phyloP scores from a whole-genome alignment of 2,113 vertebrate species.

The Petromus typicus region DNA sequence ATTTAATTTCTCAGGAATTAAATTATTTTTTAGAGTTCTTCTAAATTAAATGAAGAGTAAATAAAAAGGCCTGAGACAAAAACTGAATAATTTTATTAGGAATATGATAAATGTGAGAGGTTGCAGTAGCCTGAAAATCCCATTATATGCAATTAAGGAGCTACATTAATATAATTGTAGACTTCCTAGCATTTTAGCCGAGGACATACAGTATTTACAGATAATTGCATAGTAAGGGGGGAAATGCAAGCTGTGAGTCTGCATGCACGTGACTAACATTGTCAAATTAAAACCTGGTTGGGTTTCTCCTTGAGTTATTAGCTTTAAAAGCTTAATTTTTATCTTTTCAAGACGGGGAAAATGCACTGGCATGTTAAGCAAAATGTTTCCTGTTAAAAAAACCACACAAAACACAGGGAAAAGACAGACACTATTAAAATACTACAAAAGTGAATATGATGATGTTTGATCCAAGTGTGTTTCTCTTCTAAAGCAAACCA shows the following conservation, averaged over 20 bases:
- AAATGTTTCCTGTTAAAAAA: slow-evolving; percentile 58
- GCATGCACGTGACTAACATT: slow-evolving; percentile 61
- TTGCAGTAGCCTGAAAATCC: slow-evolving; percentile 83
- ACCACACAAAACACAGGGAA: not conserved
- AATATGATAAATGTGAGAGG: slow-evolving; percentile 82
- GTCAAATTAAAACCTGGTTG: slow-evolving; percentile 81
- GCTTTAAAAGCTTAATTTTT: slow-evolving; percentile 58
- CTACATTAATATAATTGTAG: slow-evolving; percentile 82
- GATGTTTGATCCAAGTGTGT: not conserved
- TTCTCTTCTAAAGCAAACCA: slow-evolving; percentile 28
- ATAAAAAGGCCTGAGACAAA: slow-evolving; percentile 81
- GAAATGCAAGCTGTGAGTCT: slow-evolving; percentile 71
- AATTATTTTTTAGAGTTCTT: slow-evolving; percentile 78
- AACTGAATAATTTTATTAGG: slow-evolving; percentile 83
- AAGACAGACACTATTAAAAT: slow-evolving; percentile 31
- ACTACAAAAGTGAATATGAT: not conserved
- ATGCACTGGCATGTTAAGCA: not conserved
- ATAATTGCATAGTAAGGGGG: slow-evolving; percentile 72
- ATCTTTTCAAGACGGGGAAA: slow-evolving; percentile 60
- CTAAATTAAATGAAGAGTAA: slow-evolving; percentile 84
- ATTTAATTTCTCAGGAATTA: slow-evolving; percentile 84
- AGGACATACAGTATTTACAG: slow-evolving; percentile 75
- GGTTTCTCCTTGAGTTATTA: slow-evolving; percentile 80
- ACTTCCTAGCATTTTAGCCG: slow-evolving; percentile 75
- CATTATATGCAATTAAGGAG: slow-evolving; percentile 82